phyloP scores from a whole-genome alignment of 2,113 vertebrate species.

The Trematocara nigrifrons region DNA sequence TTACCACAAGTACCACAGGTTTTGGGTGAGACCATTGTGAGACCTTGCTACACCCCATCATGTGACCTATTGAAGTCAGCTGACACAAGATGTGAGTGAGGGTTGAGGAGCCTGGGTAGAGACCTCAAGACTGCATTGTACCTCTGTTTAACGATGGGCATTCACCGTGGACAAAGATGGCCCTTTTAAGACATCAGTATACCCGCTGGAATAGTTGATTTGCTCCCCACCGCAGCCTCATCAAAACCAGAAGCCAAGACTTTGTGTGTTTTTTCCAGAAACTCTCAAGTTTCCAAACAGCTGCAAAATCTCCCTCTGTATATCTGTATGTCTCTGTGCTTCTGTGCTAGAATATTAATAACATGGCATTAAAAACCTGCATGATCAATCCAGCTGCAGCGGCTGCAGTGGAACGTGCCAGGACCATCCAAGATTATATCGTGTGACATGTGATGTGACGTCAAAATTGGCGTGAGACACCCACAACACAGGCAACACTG shows the following conservation, averaged over 20 bases:
- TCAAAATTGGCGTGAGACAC: not conserved
- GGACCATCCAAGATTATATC: not conserved
- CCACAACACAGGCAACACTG: not conserved
- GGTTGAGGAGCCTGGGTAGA: not conserved
- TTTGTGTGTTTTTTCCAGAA: not conserved
- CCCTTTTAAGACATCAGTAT: not conserved
- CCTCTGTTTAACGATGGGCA: not conserved
- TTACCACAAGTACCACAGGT: not conserved
- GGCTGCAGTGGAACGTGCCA: not conserved
- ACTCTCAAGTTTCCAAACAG: not conserved
- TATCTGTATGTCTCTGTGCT: not conserved
- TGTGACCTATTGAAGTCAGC: not conserved
- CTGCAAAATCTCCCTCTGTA: not conserved
- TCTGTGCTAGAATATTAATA: not conserved
- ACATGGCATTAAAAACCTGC: not conserved
- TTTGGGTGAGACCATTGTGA: not conserved
- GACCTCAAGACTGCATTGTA: not conserved
- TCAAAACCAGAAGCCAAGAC: not conserved
- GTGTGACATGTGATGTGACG: not conserved
- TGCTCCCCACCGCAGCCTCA: not conserved
- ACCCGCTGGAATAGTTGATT: not conserved
- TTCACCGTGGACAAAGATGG: not conserved
- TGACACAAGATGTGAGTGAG: not conserved
- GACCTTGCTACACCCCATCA: not conserved
- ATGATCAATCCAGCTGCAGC: not conserved